These are phyloP conservation scores for Corythaixoides concolor DNA, from an alignment of 2,113 vertebrate species.

Conservation along the genomic window DNA sequence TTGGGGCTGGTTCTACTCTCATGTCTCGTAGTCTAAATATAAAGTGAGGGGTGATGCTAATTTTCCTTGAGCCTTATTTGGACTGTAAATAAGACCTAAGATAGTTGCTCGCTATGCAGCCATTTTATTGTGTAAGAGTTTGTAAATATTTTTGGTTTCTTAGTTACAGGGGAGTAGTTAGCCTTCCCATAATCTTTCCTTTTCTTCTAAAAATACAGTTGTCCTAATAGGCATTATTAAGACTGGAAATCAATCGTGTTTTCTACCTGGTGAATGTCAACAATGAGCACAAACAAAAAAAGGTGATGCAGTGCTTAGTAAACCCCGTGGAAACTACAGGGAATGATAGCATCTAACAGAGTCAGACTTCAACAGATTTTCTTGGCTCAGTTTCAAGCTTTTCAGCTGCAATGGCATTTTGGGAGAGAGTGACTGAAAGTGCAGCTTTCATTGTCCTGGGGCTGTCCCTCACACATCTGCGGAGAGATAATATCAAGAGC, in stretches of 20 bases:
- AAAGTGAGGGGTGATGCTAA: not conserved
- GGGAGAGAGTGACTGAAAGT: not conserved
- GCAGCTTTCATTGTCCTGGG: not conserved
- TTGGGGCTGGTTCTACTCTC: not conserved
- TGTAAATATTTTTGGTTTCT: conserved; percentile 27
- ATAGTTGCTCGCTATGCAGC: not conserved
- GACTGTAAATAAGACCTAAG: not conserved
- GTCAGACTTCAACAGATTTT: not conserved
- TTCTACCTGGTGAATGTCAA: not conserved
- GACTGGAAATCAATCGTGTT: not conserved
- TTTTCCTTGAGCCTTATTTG: not conserved
- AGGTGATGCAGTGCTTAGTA: not conserved
- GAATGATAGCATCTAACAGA: not conserved
- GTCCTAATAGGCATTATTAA: not conserved
- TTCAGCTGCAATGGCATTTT: not conserved
- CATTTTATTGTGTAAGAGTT: conserved; percentile 6
- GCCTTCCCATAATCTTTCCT: not conserved
- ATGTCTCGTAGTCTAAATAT: not conserved
- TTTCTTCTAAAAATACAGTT: not conserved
- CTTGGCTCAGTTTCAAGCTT: not conserved
- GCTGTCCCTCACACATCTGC: not conserved
- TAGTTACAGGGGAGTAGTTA: not conserved
- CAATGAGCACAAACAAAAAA: not conserved
- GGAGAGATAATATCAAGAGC: not conserved
- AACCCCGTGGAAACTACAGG: not conserved